Evolutionary conservation across 30 jellyfish, hydroid and myxozoan species (phyloP), one percentile per base, ranked within the genome.

Genomic region (Catostylus mosaicus): DNA sequence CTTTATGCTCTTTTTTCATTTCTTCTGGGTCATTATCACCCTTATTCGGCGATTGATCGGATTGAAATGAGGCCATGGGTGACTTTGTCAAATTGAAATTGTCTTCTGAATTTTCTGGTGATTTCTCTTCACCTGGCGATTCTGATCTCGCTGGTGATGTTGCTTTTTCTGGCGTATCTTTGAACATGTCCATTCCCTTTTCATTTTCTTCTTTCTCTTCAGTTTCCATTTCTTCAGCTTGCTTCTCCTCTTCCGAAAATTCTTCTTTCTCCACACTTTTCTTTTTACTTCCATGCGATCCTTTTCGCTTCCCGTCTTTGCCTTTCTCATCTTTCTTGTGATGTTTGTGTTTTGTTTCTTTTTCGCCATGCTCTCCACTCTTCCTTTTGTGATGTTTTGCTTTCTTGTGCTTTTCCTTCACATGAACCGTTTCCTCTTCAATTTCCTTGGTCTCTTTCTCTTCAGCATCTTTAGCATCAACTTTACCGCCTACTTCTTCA

Each of bases 371-470:
- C 31, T 20, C 73, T 12, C 56, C 45, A 30, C 73, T 33, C 67
- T 37, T 82, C 78, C 54, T 69, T 23, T 86, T 37, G 45, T 82
- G 77, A 35, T 69, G 73, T 31, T 52, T 82, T 46, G 48, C 37
- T 60, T 36, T 82, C 64, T 67, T 82, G 67, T 40, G 85, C 37
- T 54, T 82, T 7, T 82, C 92, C 18, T 37, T 51, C 57, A 23
- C 43, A 1, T 68, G 50, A 35, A 52, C 96, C 30, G 57, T 78
- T 43, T 46, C 74, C 5, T 67, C 92, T 18, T 65, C 78, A 9
- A 33, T 56, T 32, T 90, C 89, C 52, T 27, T 60, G 45, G 67
- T 94, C 1, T 48, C 98, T 23, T 76, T 78, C 18, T 10, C 83
- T 7, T 38, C 74, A 37, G 14, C 73, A 11, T 29, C 31, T 31